phyloP scores from a whole-genome alignment of 2,888 invertebrate genomes.

The Tiliacea citrago region DNA sequence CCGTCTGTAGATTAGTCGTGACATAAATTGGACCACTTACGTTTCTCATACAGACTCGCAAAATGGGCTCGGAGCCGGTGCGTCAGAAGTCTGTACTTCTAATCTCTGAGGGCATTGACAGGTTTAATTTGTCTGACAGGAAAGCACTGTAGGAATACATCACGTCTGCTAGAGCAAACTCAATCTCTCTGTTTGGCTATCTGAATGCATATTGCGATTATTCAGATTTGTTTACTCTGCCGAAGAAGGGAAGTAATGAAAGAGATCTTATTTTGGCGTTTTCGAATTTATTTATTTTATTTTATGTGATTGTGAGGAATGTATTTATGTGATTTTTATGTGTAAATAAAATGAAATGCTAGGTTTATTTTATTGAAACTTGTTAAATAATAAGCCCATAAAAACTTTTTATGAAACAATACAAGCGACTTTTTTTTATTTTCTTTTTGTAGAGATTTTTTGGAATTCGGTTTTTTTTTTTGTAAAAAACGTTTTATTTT shows the following conservation, averaged over 20 bases:
- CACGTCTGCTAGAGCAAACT: not conserved
- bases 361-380: not conserved
- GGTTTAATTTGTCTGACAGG: conserved; percentile 17
- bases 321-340: not conserved
- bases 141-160: not conserved
- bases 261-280: not conserved
- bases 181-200: not conserved
- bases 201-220: not conserved
- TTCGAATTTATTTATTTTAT: not conserved
- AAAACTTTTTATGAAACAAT: too few relatives aligned
- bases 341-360: not conserved
- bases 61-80: conserved; percentile 67
- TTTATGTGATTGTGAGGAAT: too few relatives aligned
- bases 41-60: conserved; percentile 68
- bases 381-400: not conserved
- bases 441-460: too few relatives aligned
- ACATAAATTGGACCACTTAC: conserved; percentile 79
- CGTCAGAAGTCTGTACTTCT: conserved; percentile 30
- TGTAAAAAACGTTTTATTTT: too few relatives aligned
- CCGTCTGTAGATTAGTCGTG: conserved; percentile 76
- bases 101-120: conserved; percentile 26
- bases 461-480: too few relatives aligned
- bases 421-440: too few relatives aligned
- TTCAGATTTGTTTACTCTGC: not conserved
- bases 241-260: not conserved